phyloP scores from a whole-genome alignment of 2,888 invertebrate species.

The Dichetophora obliterata region DNA sequence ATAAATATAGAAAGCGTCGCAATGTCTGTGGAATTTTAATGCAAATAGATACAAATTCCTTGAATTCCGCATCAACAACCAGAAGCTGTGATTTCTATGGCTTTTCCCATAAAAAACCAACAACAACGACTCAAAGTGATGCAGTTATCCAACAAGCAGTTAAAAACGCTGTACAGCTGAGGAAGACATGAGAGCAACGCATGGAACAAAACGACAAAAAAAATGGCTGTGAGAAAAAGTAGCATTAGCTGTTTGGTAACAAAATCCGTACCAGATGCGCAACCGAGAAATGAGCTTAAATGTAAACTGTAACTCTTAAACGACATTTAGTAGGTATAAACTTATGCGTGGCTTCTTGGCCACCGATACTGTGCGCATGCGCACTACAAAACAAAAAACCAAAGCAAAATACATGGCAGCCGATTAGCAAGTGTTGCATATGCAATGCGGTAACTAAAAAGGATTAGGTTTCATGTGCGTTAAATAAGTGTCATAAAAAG shows the following conservation, averaged over 20 bases:
- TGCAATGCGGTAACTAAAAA: conserved; percentile 17
- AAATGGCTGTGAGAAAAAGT: too few species aligned
- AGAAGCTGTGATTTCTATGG: conserved; percentile 35
- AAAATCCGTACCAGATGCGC: conserved; percentile 2
- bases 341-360: background rate
- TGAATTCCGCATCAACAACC: conserved; percentile 16
- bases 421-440: conserved; percentile 18
- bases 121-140: too few species aligned
- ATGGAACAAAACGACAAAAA: too few species aligned
- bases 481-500: conserved; percentile 12
- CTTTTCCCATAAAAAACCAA: background rate
- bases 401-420: background rate
- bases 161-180: too few species aligned
- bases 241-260: background rate
- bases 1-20: conserved; percentile 44
- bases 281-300: background rate
- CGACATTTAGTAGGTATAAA: conserved; percentile 6
- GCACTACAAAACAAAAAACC: background rate
- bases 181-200: too few species aligned
- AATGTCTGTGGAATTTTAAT: conserved; percentile 53
- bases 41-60: conserved; percentile 46
- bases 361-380: background rate
- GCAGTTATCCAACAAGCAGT: too few species aligned
- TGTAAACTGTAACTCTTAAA: conserved; percentile 14
- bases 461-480: conserved; percentile 15